Evolutionary conservation across 2,797 vertebrate genomes (phyloP).

Genomic region (Xenops minutus): DNA sequence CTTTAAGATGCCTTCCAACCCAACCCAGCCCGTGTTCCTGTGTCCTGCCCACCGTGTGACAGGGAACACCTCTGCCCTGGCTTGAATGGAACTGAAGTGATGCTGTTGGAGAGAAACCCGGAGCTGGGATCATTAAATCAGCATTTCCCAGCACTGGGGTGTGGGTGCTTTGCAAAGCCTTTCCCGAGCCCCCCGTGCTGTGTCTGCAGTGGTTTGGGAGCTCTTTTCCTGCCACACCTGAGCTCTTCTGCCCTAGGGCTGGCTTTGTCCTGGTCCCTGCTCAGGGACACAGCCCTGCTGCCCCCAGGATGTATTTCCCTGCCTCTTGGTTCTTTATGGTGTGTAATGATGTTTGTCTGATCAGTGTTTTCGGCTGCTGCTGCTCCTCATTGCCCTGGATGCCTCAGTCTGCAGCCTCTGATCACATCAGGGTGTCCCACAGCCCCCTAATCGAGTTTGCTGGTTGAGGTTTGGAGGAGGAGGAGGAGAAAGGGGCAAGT

Average conservation of each 20-base stretch:
- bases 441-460: neutral
- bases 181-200: neutral
- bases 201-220: rapidly evolving
- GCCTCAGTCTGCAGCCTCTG: neutral
- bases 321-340: neutral
- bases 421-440: neutral
- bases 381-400: neutral
- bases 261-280: neutral
- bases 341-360: neutral
- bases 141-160: rapidly evolving
- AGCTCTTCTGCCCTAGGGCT: rapidly evolving
- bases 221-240: neutral
- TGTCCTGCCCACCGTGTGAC: neutral
- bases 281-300: neutral
- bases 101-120: neutral
- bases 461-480: neutral
- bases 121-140: neutral
- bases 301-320: rapidly evolving
- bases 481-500: neutral
- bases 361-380: neutral
- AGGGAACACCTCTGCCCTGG: neutral
- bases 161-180: neutral
- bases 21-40: neutral
- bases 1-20: neutral
- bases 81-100: neutral